Evolutionary conservation across 1,140 invertebrate genomes (phyloP).

Genomic region (Pomacea maculata): DNA sequence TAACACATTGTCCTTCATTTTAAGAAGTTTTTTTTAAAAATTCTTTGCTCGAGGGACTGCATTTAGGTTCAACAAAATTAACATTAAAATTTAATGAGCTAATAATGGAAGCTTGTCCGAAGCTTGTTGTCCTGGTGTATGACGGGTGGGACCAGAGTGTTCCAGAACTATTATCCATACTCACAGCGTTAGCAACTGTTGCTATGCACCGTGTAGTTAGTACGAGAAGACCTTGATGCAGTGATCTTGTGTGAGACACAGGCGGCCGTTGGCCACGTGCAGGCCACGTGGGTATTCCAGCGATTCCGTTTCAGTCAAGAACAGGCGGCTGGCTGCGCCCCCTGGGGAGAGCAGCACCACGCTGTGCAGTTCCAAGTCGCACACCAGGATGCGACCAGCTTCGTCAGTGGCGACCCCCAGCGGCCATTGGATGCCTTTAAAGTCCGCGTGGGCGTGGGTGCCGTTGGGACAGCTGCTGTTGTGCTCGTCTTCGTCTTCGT

Average conservation of each 20-base stretch:
- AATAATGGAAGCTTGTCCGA: too few relatives aligned
- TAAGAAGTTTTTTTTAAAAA: too few relatives aligned
- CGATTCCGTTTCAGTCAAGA: slow-evolving; percentile 2
- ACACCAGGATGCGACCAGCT: slow-evolving; percentile 6
- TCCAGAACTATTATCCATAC: too few relatives aligned
- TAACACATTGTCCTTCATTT: too few relatives aligned
- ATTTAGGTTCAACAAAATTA: too few relatives aligned
- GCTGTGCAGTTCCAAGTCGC: slow-evolving; percentile 19
- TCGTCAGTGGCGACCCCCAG: slow-evolving; percentile 10
- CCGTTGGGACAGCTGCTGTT: neutral
- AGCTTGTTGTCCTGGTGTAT: too few relatives aligned
- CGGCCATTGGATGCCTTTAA: slow-evolving; percentile 16
- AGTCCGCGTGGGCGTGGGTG: neutral
- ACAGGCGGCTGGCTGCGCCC: neutral
- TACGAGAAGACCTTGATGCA: slow-evolving; percentile 9
- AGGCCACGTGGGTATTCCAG: slow-evolving; percentile 12
- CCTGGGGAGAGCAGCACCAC: slow-evolving; percentile 15
- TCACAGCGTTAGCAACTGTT: too few relatives aligned
- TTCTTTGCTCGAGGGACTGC: too few relatives aligned
- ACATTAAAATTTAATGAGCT: too few relatives aligned
- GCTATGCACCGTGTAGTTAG: too few relatives aligned
- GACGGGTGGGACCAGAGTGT: too few relatives aligned
- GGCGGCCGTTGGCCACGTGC: neutral
- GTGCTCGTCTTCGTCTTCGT: neutral
- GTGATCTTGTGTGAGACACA: slow-evolving; percentile 17